Evolutionary conservation across 2,797 vertebrate species (phyloP), one percentile per base, ranked within the genome.

Genomic region (Sebastes paucispinis): DNA sequence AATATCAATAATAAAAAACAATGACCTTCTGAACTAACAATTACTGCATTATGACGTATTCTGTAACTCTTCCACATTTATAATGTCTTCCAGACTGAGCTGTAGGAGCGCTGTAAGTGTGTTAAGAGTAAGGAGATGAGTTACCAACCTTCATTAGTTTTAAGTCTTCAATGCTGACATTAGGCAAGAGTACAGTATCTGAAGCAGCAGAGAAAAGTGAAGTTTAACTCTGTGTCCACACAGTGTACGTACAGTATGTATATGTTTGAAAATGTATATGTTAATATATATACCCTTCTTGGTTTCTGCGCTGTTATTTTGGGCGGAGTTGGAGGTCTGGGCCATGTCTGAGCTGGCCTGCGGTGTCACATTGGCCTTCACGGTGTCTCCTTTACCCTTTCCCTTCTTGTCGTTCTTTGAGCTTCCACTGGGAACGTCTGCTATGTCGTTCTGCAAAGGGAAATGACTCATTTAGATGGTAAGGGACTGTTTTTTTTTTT

Each of bases 361-460:
- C 3, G 97, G 97, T 0, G 97, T 98, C 59, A 99, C 97, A 0
- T 83, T 99, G 62, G 97, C 88, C 95, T 99, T 99, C 81, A 97
- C 93, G 0, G 93, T 88, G 43, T 97, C 97, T 18, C 97, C 97
- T 86, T 96, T 98, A 36, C 95, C 93, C 88, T 97, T 98, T 83
- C 98, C 97, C 93, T 98, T 99, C 82, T 97, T 99, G 77, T 99
- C 98, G 0, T 97, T 99, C 95, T 98, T 99, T 1, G 97, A 96
- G 72, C 95, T 97, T 92, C 98, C 98, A 66, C 97, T 99, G 89
- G 98, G 97, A 86, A 99, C 98, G 13, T 99, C 98, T 1, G 97
- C 98, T 74, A 99, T 99, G 88, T 99, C 98, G 63, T 98, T 99
- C 98, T 99, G 85, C 58, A 95, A 86, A 69, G 9, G n/a, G 6